Percentiles rank a stretch among this genome's conserved stretches.
Evolutionary conservation across 1,140 invertebrate species (phyloP).

Genomic region (Tetramorium alpestre): DNA sequence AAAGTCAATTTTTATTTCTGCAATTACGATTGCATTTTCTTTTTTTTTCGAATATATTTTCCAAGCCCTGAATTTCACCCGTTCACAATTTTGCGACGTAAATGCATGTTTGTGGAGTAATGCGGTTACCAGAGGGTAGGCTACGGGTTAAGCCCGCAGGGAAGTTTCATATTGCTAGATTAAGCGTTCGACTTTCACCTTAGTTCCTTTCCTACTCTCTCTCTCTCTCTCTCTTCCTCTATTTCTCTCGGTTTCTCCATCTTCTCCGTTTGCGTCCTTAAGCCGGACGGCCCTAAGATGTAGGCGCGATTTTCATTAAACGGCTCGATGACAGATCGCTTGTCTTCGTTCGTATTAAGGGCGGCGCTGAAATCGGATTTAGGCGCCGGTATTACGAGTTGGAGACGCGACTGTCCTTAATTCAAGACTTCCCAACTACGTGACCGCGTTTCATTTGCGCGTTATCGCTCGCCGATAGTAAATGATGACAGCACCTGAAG

Average conservation of each 20-base stretch:
- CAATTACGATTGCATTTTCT: background rate
- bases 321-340: constrained; percentile 78
- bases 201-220: constrained; percentile 43
- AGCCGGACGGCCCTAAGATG: constrained; percentile 73
- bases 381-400: constrained; percentile 30
- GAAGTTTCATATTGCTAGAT: constrained; percentile 79
- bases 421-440: constrained; percentile 34
- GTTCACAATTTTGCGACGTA: constrained; percentile 25
- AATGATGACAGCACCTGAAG: background rate
- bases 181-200: constrained; percentile 73
- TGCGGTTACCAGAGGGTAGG: constrained; percentile 57
- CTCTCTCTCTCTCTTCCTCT: constrained; percentile 66
- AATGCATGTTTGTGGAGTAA: constrained; percentile 57
- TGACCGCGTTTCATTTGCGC: constrained; percentile 45
- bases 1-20: background rate
- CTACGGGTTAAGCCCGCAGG: constrained; percentile 69
- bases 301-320: constrained; percentile 80
- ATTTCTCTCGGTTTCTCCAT: constrained; percentile 57
- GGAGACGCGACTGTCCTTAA: constrained; percentile 26
- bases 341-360: constrained; percentile 71
- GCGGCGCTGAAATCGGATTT: constrained; percentile 62
- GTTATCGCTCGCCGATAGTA: constrained; percentile 4
- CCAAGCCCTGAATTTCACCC: background rate
- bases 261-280: constrained; percentile 72
- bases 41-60: background rate